Base-by-base conservation (phyloP, 2,888 invertebrate genomes). In the Cyaniris semiargus region DNA sequence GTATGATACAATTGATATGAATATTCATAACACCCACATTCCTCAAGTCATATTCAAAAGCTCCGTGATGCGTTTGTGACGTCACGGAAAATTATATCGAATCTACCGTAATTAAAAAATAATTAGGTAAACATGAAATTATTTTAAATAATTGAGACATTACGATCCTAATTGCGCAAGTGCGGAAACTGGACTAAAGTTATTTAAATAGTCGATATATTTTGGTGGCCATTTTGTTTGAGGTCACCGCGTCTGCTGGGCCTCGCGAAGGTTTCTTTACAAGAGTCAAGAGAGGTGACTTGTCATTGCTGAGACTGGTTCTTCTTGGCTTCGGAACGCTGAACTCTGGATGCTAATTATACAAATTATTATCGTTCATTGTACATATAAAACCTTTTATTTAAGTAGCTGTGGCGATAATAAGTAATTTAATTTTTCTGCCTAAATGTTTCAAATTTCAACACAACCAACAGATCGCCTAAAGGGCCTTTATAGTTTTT, bases 31-130 rank as follows among this genome's bases (percentile, higher is more conserved):
- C 53, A 53, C 44, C 10, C 10, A 10, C 10, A 44, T 44, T 44
- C 44, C 44, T 10, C 7, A 34, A 44, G 10, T 44, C 44, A 3
- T 3, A 44, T 3, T 44, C 44, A 44, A 44, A 60, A 60, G 13
- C 13, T 60, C 60, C 60, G 3, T 58, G 21, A 60, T 60, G 58
- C 58, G 60, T 60, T 60, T 60, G 4, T 60, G 60, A 60, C 60
- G 60, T 60, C 60, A 60, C 21, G 60, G 60, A 60, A 60, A 60
- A 60, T 60, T 60, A 23, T 21, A 60, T 58, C 58, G 8, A 58
- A 21, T 13, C 21, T 60, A 5, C 13, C 60, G 10, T 23, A 60
- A 60, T 60, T 23, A 60, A 60, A 60, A 23, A 60, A 60, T 60
- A 23, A 60, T 60, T 60, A 60, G 34, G 34, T 34, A 34, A 5